Conservation (phyloP, 2,797 vertebrate species). For the Todus mexicanus region DNA sequence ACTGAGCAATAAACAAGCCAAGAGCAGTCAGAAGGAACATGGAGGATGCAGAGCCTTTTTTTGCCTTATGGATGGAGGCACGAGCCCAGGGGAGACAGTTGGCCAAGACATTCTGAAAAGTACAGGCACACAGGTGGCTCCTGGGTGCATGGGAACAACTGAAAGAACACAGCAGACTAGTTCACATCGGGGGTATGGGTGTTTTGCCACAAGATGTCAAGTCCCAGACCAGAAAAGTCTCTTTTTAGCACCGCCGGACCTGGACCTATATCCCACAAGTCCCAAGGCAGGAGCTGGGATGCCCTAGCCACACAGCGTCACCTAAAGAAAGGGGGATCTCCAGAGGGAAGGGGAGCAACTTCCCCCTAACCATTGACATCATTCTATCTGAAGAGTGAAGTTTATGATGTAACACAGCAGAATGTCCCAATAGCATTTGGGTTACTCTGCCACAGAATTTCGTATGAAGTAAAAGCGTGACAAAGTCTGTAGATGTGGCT, state of each 20-base stretch:
- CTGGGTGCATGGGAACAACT: not conserved
- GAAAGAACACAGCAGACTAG: not conserved
- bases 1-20: not conserved
- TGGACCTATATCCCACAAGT: not conserved
- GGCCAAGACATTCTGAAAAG: not conserved
- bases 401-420: not conserved
- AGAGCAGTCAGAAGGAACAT: not conserved
- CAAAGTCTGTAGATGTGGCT: not conserved
- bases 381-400: not conserved
- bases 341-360: not conserved
- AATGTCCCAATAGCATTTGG: rapidly evolving
- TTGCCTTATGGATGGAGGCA: not conserved
- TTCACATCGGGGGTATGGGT: not conserved
- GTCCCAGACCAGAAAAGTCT: not conserved
- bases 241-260: not conserved
- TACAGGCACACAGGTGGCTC: not conserved
- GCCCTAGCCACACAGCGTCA: rapidly evolving
- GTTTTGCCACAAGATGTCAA: not conserved
- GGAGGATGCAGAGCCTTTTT: not conserved
- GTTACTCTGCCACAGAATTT: not conserved
- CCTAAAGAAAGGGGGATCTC: not conserved
- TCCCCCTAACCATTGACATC: not conserved
- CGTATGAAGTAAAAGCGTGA: not conserved
- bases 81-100: rapidly evolving
- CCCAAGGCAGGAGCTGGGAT: not conserved